These are phyloP conservation scores for Sepiola atlantica DNA, from an alignment of 2,888 invertebrate genomes.

Conservation along the genomic window DNA sequence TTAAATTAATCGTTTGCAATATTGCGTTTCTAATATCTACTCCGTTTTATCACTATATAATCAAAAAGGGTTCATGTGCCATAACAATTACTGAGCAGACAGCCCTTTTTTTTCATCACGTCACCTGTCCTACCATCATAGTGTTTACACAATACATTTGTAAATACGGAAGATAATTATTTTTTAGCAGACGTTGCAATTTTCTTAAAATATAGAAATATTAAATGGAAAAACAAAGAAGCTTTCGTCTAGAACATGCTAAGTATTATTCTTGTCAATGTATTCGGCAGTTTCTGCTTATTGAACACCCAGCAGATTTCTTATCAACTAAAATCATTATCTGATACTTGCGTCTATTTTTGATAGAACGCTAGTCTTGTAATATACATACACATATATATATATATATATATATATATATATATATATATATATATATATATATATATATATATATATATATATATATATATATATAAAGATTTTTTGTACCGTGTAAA, in stretches of 20 bases:
- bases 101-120: background rate
- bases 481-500: too few relatives aligned
- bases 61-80: too few relatives aligned
- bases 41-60: too few relatives aligned
- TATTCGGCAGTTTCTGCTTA: background rate
- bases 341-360: background rate
- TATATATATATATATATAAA: too few relatives aligned
- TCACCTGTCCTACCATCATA: background rate
- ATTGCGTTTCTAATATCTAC: too few relatives aligned
- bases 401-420: too few relatives aligned
- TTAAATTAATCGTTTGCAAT: too few relatives aligned
- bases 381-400: too few relatives aligned
- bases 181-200: background rate
- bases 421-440: too few relatives aligned
- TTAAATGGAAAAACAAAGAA: background rate
- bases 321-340: background rate
- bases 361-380: background rate
- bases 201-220: background rate
- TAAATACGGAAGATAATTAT: background rate
- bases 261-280: background rate
- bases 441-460: too few relatives aligned
- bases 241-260: background rate
- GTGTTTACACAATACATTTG: background rate
- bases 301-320: background rate
- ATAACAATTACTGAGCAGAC: too few relatives aligned